Conservation (phyloP, 2,113 vertebrate genomes). For the Dendrocopos noguchii region DNA sequence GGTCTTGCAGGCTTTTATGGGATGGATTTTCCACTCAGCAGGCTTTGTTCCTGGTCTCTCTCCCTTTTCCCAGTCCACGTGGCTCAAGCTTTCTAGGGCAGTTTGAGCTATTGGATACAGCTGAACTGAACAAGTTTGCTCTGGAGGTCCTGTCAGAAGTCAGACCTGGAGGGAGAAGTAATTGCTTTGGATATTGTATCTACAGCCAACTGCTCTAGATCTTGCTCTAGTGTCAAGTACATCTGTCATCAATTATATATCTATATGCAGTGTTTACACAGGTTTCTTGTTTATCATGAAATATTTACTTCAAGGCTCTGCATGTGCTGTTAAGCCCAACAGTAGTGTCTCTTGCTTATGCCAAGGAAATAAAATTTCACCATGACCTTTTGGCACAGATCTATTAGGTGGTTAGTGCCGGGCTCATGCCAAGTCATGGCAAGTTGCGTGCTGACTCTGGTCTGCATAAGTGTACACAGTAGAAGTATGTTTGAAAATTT, state of each 20-base stretch:
- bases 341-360: background rate
- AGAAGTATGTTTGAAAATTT: background rate
- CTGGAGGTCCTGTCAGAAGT: background rate
- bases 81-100: background rate
- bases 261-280: conserved; percentile 14
- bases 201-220: background rate
- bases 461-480: background rate
- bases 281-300: conserved; percentile 51
- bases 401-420: background rate
- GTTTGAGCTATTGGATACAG: background rate
- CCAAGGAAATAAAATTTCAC: background rate
- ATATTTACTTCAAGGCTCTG: conserved; percentile 48
- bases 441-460: background rate
- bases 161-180: background rate
- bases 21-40: conserved; percentile 2
- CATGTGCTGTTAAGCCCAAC: background rate
- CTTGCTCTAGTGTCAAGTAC: background rate
- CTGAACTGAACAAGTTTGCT: background rate
- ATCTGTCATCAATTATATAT: conserved; percentile 50
- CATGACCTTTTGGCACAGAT: background rate
- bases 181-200: background rate
- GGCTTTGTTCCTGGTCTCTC: background rate
- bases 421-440: accelerated
- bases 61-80: background rate
- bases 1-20: conserved; percentile 3